Evolutionary conservation across 2,113 vertebrate species (phyloP), one percentile per base, ranked within the genome.

Genomic region (Sclerurus mexicanus): DNA sequence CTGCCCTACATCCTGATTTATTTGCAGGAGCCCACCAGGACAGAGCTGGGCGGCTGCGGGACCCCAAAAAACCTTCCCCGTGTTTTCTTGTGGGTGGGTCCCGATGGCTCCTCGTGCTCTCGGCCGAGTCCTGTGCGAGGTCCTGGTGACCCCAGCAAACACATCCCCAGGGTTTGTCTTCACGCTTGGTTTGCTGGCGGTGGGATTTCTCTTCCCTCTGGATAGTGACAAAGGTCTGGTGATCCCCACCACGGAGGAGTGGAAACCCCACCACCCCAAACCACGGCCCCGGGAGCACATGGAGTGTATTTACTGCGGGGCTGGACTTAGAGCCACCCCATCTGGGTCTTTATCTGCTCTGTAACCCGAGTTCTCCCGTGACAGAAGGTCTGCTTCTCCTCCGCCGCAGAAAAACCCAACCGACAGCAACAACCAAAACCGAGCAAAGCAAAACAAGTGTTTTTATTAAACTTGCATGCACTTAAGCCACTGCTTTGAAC

Each of bases 401-500:
- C 85, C 66, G 82, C 90, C 22, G 80, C 63, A 87, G 33, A 25
- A 67, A 82, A 94, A 93, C 76, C 80, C 78, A 87, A 90, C 85
- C 91, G 28, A 63, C 77, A 91, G 37, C 93, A 87, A 74, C 82
- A 89, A 87, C 83, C 85, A 58, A 72, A 46, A 58, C 18, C 73
- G 74, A 84, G 47, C 62, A 30, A 96, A 92, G 92, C 94, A 85
- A 97, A 96, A 95, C 95, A 91, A 94, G 95, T 31, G 95, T 92
- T 97, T 97, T 97, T 96, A 85, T 97, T 82, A 94, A 96, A 86
- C 95, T 96, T 90, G 94, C 97, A 82, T n/a, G 94, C 93, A 92
- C 95, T 97, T 95, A 87, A 94, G 96, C 97, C 95, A n/a, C 75
- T 59, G 63, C 97, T 97, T 97, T 97, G 97, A 97, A 97, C 95